Evolutionary conservation across 2,888 invertebrate genomes (phyloP).

Genomic region (Drosophila quinaria): DNA sequence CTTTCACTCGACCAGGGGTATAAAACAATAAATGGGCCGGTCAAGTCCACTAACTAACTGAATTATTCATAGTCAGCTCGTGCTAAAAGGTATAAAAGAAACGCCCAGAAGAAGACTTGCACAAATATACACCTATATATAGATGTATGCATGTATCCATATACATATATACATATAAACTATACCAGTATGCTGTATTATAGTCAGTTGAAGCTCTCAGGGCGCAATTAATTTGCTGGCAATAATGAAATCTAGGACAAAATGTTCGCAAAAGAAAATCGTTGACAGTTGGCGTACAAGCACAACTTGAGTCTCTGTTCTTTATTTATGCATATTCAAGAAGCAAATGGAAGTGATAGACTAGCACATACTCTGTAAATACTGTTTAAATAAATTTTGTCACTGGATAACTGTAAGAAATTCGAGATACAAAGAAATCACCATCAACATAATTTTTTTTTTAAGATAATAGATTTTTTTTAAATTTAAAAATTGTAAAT

Average conservation of each 20-base stretch:
- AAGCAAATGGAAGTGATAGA: neutral
- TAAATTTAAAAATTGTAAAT: too few species aligned
- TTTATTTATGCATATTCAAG: conserved; percentile 39
- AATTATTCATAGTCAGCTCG: conserved; percentile 61
- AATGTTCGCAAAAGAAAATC: conserved; percentile 72
- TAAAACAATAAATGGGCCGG: conserved; percentile 41
- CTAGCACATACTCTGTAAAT: neutral
- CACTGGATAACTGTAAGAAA: too few species aligned
- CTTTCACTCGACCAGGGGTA: conserved; percentile 37
- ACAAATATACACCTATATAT: conserved; percentile 1
- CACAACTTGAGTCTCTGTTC: conserved; percentile 20
- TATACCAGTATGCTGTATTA: conserved; percentile 14
- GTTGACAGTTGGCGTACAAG: conserved; percentile 66
- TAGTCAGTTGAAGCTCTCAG: conserved; percentile 32
- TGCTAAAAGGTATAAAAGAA: conserved; percentile 23
- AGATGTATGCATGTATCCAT: too few species aligned
- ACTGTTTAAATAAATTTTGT: neutral
- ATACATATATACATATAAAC: neutral
- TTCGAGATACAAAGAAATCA: too few species aligned
- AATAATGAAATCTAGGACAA: conserved; percentile 81
- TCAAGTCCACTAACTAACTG: conserved; percentile 62
- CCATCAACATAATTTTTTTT: too few species aligned
- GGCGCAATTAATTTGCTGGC: conserved; percentile 78
- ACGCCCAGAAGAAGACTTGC: neutral
- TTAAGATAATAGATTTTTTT: too few species aligned